Evolutionary conservation across 2,113 vertebrate genomes (phyloP).

Genomic region (Bombycilla garrulus): DNA sequence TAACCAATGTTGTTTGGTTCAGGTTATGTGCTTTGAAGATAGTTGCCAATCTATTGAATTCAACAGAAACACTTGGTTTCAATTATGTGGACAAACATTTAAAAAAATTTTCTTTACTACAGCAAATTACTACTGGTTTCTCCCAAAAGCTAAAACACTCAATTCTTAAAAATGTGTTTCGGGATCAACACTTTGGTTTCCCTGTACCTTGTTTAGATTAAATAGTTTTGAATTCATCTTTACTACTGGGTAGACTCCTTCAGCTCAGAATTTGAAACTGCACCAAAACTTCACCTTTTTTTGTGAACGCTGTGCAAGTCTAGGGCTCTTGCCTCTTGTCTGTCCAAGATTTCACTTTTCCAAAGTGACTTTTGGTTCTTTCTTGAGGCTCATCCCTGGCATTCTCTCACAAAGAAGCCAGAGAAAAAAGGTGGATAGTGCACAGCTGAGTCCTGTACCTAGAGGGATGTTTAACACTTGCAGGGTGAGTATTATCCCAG

Average conservation of each 20-base stretch:
- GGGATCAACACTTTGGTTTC: not conserved
- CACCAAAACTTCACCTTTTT: fast-evolving
- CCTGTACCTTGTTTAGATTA: not conserved
- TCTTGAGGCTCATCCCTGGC: not conserved
- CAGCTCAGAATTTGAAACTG: not conserved
- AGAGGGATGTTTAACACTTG: not conserved
- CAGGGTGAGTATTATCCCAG: not conserved
- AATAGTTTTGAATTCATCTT: not conserved
- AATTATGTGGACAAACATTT: not conserved
- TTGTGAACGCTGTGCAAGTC: not conserved
- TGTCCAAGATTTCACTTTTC: not conserved
- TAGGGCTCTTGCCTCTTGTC: fast-evolving
- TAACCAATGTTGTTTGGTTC: not conserved
- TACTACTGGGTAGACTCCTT: not conserved
- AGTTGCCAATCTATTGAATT: not conserved
- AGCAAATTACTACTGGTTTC: not conserved
- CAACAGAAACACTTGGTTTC: not conserved
- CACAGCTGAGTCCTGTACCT: not conserved
- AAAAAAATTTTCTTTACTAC: not conserved
- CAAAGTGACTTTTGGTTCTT: not conserved
- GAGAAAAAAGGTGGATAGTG: not conserved
- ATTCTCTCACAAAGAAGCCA: not conserved
- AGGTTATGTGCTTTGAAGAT: not conserved
- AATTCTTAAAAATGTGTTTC: not conserved
- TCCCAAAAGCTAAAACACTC: not conserved